Evolutionary conservation across 1,140 invertebrate genomes (phyloP), one percentile per base, ranked within the genome.

Genomic region (Drusus annulatus): DNA sequence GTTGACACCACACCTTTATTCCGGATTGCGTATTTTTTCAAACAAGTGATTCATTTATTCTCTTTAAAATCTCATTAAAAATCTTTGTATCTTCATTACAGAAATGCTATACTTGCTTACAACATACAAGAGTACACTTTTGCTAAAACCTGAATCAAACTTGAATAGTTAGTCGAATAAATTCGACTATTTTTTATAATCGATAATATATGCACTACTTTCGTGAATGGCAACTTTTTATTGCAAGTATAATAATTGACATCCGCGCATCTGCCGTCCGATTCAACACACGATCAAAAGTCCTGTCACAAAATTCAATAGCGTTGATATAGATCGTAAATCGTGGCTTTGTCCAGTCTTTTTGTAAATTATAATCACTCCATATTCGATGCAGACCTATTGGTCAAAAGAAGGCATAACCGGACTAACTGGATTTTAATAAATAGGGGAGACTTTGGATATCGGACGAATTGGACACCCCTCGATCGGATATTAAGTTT

Each of bases 301-400:
- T 52, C 21, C 50, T 71, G 68, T 52, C 54, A 75, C 56, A 75
- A 36, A 58, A 58, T 75, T 75, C 71, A 75, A 75, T 75, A 21
- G 52, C 10, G 16, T 36, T 75, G 58, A 75, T 75, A 58, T 17
- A 75, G 21, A 56, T 58, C 52, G 71, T 75, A 75, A 75, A 75
- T 75, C 71, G 71, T 10, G n/a, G 16, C 54, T 58, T 75, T 75
- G 71, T 75, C 71, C 71, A 31, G 16, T 21, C 60, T 75, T 75
- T 73, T 73, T 16, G 15, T 16, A 50, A 50, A 58, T 58, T 13
- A 75, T 71, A 71, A 71, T 75, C 71, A 75, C 54, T 75, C 31
- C 71, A 19, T 56, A 75, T 75, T 58, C 71, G 71, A 75, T 75
- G 2, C 71, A 56, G 71, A 36, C 54, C 52, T 25, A 31, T 28